Base-by-base conservation (phyloP, 2,888 invertebrate species). In the Pheosia gnoma region DNA sequence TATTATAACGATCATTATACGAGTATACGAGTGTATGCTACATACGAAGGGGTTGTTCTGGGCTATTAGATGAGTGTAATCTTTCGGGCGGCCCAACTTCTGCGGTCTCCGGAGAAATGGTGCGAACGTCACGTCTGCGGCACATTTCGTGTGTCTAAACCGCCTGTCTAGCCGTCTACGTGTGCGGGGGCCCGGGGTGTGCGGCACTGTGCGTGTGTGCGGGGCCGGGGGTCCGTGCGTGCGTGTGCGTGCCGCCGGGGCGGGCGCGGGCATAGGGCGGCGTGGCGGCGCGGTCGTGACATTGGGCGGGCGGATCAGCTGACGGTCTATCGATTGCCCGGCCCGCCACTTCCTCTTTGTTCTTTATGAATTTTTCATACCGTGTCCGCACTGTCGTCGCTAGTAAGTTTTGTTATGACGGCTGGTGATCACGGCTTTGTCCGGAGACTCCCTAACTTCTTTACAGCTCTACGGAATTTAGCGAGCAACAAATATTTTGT, bases 251-350 rank as follows among this genome's bases (percentile, higher is more conserved):
- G 83, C 61, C 62, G 68, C 37, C 75, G 80, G 80, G 68, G 73
- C 66, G 67, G 58, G 70, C 74, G 67, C 74, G 63, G 74, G 71
- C 65, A 70, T 43, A 57, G 67, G 75, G 75, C 76, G 79, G 79
- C 72, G 75, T 74, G 77, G 74, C 73, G 70, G 63, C 78, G 81
- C 80, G 90, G 79, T 89, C 92, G 84, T 93, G 93, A 93, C 93
- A 93, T 93, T 92, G 92, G 91, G 87, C 84, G 90, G 89, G 85
- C 81, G 86, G 86, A 93, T 88, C 93, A 92, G 92, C 92, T 92
- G 92, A 89, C 83, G 78, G 67, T 74, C 74, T 88, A 92, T 92
- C 93, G 92, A 93, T 93, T 88, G 80, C 76, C 69, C 63, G 60
- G 64, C 72, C 60, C 73, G 73, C 68, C 79, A 88, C 88, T 90